Evolutionary conservation across 2,888 invertebrate species (phyloP).

Genomic region (Amiota minor): DNA sequence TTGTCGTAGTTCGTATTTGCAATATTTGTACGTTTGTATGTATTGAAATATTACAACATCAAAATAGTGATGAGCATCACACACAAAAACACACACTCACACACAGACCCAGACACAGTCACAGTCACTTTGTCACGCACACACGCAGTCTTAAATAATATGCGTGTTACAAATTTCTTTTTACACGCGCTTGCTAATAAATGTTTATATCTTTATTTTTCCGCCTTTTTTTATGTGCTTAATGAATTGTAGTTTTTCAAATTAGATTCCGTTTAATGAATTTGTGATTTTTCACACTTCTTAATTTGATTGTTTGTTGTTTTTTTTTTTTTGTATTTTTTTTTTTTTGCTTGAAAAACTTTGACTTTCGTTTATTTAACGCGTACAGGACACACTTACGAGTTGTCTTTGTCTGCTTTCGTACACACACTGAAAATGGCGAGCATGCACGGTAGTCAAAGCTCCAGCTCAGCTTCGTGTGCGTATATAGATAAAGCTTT

Average conservation of each 20-base stretch:
- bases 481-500: no score
- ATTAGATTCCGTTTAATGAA: conserved; percentile 28
- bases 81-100: no score
- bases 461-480: no score
- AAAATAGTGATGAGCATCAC: no score
- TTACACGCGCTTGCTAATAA: no score
- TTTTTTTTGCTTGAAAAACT: background rate
- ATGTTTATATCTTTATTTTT: conserved; percentile 24
- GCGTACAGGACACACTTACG: background rate
- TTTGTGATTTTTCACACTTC: conserved; percentile 7
- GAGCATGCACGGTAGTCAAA: no score
- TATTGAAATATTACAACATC: background rate
- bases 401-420: background rate
- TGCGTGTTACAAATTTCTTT: no score
- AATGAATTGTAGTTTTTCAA: conserved; percentile 45
- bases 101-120: no score
- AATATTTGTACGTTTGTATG: background rate
- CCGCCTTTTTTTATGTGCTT: conserved; percentile 22
- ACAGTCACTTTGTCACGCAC: no score
- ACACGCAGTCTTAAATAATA: no score
- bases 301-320: background rate
- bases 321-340: conserved; percentile 11
- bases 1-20: conserved; percentile 1
- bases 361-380: conserved; percentile 1
- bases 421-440: background rate